Evolutionary conservation across 2,888 invertebrate genomes (phyloP), one percentile per base, ranked within the genome.

Genomic region (Crocallis elinguaria): DNA sequence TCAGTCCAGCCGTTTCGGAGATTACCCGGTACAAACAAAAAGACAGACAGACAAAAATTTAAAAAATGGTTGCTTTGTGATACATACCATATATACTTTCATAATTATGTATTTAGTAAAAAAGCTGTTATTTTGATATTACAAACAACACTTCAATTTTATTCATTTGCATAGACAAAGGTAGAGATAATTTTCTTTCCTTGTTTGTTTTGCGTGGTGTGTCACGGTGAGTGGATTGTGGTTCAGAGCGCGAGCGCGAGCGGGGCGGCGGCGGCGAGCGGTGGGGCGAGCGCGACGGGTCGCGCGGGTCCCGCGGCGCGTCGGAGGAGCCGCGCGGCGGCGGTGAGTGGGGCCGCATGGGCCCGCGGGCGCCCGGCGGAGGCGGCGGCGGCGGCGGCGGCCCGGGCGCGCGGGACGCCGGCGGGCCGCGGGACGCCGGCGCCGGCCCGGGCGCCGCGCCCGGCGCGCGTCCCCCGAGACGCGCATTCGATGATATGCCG

Each of bases 401-500:
- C 41, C 71, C 57, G 73, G 86, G 92, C 69, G 77, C 33, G 17
- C 37, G 73, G 73, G 78, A 73, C 27, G 77, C 73, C 56, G 69
- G 54, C 51, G 51, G 73, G 53, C 30, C 36, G 21, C 38, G 73
- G 72, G 78, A 73, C 27, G 77, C 74, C 55, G 69, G 55, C 51
- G 50, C 29, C 29, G 29, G 73, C 54, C 30, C 70, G 37, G 73
- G 21, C 16, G 36, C 21, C 21, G 8, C 70, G 38, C 86, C 62
- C 84, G 82, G 60, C 71, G 85, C 68, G 59, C 70, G 59, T 62
- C 74, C 43, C 58, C 74, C 58, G 32, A 63, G 57, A 60, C 76
- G 86, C 62, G 78, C 76, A 76, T 88, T 84, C 69, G 88, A 89
- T 29, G 88, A 89, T 52, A 87, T 88, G 88, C 89, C 89, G 45